Base-by-base conservation (phyloP, 1,140 invertebrate species). In the Drosophila kepulauana region DNA sequence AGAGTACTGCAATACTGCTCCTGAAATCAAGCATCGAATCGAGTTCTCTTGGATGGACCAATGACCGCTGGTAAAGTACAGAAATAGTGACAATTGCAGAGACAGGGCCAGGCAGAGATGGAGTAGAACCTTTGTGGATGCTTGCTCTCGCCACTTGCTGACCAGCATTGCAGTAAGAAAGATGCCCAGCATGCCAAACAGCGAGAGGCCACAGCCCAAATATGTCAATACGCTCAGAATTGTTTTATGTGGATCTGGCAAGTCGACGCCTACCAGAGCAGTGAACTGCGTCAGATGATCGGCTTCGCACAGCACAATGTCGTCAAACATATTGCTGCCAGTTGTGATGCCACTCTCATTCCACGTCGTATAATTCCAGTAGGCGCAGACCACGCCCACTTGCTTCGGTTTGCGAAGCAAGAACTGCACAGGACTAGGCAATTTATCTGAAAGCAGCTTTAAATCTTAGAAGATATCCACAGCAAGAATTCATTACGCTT, bases 231-330 rank as follows among this genome's bases (percentile, higher is more conserved):
- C 92, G 70, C 94, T 94, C 70, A 95, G 90, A 43, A 92, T 91
- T 38, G 77, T 82, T 11, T 88, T 77, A 78, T 94, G 93, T 4
- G 78, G 59, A 38, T 20, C 10, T 43, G 63, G 71, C 4, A n/a
- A 38, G 6, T 78, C 79, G 13, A 87, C 90, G 15, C 93, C 91
- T 10, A 95, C 67, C 15, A 95, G 86, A 75, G 95, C 93, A 0
- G 94, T 94, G 79, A 95, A 95, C 91, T 95, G 94, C 7, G 95
- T 95, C 49, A 95, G 91, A 81, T 95, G 95, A 33, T 94, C 92
- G 46, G 94, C 94, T 38, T 93, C 84, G 79, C 95, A 95, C 6
- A 94, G 56, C 16, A 85, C 79, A 11, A 30, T 33, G 1, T 74
- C 15, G 1, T 48, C 45, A 7, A 61, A 2, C 5, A 54, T 5